Conservation (phyloP, 2,797 vertebrate genomes). For the Chaenodraco wilsoni region DNA sequence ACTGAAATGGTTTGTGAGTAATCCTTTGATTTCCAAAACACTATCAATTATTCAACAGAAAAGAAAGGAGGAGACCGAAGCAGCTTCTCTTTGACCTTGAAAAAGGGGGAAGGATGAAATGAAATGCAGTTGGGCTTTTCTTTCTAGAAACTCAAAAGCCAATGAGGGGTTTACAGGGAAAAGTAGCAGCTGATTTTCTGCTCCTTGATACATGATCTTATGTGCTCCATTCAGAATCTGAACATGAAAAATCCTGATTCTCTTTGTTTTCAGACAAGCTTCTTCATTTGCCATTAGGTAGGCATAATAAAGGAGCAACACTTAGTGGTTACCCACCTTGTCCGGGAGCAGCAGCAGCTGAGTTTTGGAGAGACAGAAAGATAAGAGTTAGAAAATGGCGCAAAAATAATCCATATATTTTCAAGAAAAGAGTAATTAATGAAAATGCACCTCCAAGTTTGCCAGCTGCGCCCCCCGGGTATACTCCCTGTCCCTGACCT, state of each 20-base stretch:
- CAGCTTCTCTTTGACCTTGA: constrained; percentile 27
- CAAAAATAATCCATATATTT: neutral
- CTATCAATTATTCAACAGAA: constrained; percentile 15
- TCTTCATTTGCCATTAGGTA: neutral
- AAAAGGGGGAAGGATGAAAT: constrained; percentile 1
- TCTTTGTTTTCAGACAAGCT: neutral
- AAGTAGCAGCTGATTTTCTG: constrained; percentile 33
- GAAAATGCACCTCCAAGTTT: constrained; percentile 65
- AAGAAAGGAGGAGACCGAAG: neutral
- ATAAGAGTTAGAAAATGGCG: neutral
- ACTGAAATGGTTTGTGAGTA: constrained; percentile 8
- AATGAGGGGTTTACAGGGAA: constrained; percentile 57
- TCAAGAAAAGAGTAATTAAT: neutral
- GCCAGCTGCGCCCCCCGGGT: constrained; percentile 74
- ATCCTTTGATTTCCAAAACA: constrained; percentile 1
- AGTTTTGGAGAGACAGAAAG: neutral
- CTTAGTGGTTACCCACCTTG: constrained; percentile 63
- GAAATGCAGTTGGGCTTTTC: neutral
- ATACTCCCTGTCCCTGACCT: constrained; percentile 77
- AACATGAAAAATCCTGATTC: neutral
- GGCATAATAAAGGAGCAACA: constrained; percentile 2
- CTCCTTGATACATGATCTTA: neutral
- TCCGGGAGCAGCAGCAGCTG: constrained; percentile 58
- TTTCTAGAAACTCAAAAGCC: constrained; percentile 22
- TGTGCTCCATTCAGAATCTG: neutral